Percentiles rank a stretch among this genome's conserved stretches.
Evolutionary conservation across 2,888 invertebrate species (phyloP).

Genomic region (Tetropium fuscum): DNA sequence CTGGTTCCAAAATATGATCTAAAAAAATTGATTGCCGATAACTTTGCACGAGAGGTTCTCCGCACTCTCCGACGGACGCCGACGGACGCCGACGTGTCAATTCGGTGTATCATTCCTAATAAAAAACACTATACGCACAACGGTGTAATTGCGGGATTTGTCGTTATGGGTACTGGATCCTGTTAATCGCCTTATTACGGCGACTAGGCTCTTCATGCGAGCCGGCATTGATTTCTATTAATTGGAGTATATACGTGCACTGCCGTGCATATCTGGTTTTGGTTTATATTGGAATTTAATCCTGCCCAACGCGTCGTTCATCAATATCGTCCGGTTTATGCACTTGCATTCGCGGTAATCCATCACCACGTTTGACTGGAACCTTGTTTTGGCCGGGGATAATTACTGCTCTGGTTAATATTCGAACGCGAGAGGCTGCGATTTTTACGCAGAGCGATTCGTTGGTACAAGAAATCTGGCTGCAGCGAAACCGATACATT

Average conservation of each 20-base stretch:
- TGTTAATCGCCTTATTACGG: conserved; percentile 30
- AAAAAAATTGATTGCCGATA: too few relatives aligned
- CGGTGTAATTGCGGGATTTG: conserved; percentile 14
- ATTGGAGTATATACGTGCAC: conserved; percentile 22
- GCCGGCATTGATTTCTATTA: conserved; percentile 31
- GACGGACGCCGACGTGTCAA: too few relatives aligned
- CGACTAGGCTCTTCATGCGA: conserved; percentile 16
- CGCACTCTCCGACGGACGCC: too few relatives aligned
- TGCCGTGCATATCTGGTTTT: conserved; percentile 11
- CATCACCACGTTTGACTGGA: conserved; percentile 19
- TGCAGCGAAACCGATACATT: too few relatives aligned
- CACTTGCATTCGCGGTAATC: conserved; percentile 19
- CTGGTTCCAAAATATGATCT: too few relatives aligned
- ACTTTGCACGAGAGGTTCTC: too few relatives aligned
- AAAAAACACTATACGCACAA: too few relatives aligned
- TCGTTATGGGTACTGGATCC: conserved; percentile 26
- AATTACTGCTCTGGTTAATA: too few relatives aligned
- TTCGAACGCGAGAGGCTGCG: too few relatives aligned
- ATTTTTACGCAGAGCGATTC: too few relatives aligned
- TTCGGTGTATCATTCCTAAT: too few relatives aligned
- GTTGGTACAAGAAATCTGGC: too few relatives aligned
- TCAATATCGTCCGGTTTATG: conserved; percentile 22
- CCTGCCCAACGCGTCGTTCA: conserved; percentile 10
- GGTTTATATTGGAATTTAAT: conserved; percentile 28
- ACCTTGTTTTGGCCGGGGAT: conserved; percentile 20